Percentiles rank a stretch among this genome's conserved stretches.
These are phyloP conservation scores for Zeus faber DNA, from an alignment of 2,113 vertebrate genomes.

Conservation along the genomic window DNA sequence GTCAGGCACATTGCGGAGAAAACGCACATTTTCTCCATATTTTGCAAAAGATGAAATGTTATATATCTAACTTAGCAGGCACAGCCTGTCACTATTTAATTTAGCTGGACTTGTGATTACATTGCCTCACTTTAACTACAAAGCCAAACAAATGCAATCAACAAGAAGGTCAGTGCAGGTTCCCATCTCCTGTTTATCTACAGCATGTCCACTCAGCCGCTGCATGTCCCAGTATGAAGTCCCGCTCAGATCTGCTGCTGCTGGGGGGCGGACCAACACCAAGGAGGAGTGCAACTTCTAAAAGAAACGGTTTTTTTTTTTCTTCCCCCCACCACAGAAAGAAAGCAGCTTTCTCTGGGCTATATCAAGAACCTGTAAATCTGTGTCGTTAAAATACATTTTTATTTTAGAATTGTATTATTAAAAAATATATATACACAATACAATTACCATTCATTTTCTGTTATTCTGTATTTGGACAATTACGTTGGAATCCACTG, in stretches of 20 bases:
- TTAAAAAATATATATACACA: too few species aligned
- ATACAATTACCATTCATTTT: too few species aligned
- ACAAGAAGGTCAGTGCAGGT: not conserved
- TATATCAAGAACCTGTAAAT: too few species aligned
- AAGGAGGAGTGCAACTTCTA: conserved; percentile 42
- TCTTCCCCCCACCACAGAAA: too few species aligned
- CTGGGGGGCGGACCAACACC: conserved; percentile 23
- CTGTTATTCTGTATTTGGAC: too few species aligned
- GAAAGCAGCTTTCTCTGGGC: too few species aligned
- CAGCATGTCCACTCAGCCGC: too few species aligned
- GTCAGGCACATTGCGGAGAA: conserved; percentile 44
- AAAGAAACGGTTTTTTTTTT: too few species aligned
- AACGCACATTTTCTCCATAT: conserved; percentile 47
- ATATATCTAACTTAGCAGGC: conserved; percentile 8
- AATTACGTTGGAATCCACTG: too few species aligned
- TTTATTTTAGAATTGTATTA: too few species aligned
- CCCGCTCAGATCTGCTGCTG: conserved; percentile 25
- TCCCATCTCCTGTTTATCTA: too few species aligned
- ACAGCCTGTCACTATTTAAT: conserved; percentile 20
- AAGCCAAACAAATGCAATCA: conserved; percentile 5
- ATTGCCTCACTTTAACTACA: conserved; percentile 24
- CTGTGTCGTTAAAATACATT: too few species aligned
- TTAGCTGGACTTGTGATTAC: conserved; percentile 12
- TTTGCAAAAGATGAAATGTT: conserved; percentile 3
- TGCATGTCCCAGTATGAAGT: conserved; percentile 6